These are phyloP conservation scores for Sarcophaga caerulescens DNA, from an alignment of 2,888 invertebrate species.

Conservation along the genomic window DNA sequence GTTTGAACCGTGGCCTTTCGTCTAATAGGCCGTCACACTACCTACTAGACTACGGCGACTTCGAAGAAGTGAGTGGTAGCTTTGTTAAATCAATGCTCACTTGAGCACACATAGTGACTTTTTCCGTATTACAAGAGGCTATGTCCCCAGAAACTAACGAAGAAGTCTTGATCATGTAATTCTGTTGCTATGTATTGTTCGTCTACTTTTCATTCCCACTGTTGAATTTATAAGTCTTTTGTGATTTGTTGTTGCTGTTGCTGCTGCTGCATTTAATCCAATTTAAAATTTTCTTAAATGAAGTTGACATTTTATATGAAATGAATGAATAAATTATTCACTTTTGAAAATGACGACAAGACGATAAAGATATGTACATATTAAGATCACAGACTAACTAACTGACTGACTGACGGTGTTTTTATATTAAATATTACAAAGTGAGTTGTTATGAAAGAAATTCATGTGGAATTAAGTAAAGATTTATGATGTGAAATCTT, in stretches of 20 bases:
- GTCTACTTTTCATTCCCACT: slow-evolving; percentile 4
- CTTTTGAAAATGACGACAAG: slow-evolving; percentile 40
- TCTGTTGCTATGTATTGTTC: neutral
- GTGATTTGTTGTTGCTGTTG: neutral
- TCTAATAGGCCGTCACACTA: too few relatives aligned
- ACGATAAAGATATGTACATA: too few relatives aligned
- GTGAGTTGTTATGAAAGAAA: too few relatives aligned
- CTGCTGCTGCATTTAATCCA: slow-evolving; percentile 69
- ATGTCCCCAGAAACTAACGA: too few relatives aligned
- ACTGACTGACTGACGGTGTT: neutral
- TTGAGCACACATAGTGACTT: too few relatives aligned
- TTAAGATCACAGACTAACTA: too few relatives aligned
- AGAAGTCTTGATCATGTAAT: too few relatives aligned
- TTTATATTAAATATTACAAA: neutral
- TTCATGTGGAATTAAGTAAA: neutral
- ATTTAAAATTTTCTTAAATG: slow-evolving; percentile 68
- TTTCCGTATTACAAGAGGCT: too few relatives aligned
- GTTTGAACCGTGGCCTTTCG: too few relatives aligned
- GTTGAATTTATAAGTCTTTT: slow-evolving; percentile 4
- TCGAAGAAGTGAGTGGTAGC: too few relatives aligned
- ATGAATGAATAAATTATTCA: slow-evolving; percentile 59
- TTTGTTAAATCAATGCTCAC: too few relatives aligned
- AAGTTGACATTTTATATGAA: slow-evolving; percentile 56
- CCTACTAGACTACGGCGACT: too few relatives aligned
- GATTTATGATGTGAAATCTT: neutral